phyloP scores from a whole-genome alignment of 1,140 invertebrate species.

The Drosophila takahashii region DNA sequence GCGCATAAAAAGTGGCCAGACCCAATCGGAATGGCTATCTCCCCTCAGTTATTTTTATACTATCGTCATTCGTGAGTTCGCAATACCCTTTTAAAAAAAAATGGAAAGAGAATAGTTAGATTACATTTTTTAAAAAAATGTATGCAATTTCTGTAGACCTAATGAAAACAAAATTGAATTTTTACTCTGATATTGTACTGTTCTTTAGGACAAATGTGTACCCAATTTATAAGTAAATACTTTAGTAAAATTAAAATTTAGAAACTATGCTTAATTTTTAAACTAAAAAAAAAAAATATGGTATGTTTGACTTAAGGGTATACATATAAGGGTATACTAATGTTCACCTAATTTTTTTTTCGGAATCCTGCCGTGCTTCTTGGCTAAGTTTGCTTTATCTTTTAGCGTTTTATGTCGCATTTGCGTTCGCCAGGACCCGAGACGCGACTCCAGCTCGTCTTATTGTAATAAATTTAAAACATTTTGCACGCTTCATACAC shows the following conservation, averaged over 20 bases:
- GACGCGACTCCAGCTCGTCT: slow-evolving; percentile 69
- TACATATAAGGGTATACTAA: slow-evolving; percentile 7
- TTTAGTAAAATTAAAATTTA: no score
- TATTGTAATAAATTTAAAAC: slow-evolving; percentile 83
- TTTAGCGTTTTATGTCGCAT: slow-evolving; percentile 81
- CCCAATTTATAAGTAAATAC: no score
- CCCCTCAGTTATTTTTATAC: neutral
- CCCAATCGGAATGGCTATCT: slow-evolving; percentile 56
- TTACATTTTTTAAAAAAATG: no score
- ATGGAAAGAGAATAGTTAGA: neutral
- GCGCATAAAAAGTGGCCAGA: slow-evolving; percentile 75
- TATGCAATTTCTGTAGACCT: neutral
- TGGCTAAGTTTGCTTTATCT: slow-evolving; percentile 64
- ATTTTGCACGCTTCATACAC: slow-evolving; percentile 80
- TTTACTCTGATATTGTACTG: no score
- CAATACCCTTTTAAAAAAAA: slow-evolving; percentile 2
- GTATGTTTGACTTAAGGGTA: no score
- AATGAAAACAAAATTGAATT: no score
- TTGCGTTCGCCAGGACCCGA: slow-evolving; percentile 62
- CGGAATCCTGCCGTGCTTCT: neutral
- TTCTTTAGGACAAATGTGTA: no score
- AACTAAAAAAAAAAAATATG: no score
- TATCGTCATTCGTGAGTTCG: neutral
- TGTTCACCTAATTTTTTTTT: fast-evolving
- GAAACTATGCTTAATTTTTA: no score